phyloP scores from a whole-genome alignment of 2,888 invertebrate species.

The Acronicta aceris region DNA sequence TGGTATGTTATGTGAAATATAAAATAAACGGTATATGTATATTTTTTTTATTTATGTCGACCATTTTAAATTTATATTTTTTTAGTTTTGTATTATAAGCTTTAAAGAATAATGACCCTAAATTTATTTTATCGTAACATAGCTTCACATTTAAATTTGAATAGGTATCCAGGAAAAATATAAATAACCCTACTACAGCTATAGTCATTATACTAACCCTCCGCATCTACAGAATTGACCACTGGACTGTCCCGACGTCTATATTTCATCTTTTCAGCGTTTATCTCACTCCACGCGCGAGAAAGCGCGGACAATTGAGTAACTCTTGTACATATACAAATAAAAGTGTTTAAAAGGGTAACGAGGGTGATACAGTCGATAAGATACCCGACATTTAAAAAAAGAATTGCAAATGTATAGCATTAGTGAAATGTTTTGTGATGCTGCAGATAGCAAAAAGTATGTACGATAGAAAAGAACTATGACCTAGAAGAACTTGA shows the following conservation, averaged over 20 bases:
- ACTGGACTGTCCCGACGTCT: conserved; percentile 67
- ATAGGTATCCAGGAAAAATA: conserved; percentile 13
- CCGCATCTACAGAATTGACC: conserved; percentile 61
- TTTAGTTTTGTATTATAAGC: no score
- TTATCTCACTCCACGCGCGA: conserved; percentile 78
- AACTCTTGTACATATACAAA: conserved; percentile 68
- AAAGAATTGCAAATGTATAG: conserved; percentile 12
- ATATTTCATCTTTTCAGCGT: conserved; percentile 84
- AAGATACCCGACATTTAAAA: conserved; percentile 44
- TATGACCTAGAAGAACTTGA: no score
- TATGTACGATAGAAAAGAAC: background rate
- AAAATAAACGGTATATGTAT: no score
- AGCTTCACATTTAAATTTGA: no score
- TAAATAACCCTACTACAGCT: conserved; percentile 52
- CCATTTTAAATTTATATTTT: no score
- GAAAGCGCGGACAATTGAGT: conserved; percentile 75
- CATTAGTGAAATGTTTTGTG: conserved; percentile 5
- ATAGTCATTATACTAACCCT: conserved; percentile 24
- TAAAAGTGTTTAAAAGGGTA: conserved; percentile 65
- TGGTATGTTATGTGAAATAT: no score
- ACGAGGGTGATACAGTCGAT: conserved; percentile 60
- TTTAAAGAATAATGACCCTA: no score
- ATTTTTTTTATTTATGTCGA: no score
- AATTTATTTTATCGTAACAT: no score
- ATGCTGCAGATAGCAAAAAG: conserved; percentile 3